Conservation (phyloP, 1,140 invertebrate genomes). For the Acromyrmex echinatior region DNA sequence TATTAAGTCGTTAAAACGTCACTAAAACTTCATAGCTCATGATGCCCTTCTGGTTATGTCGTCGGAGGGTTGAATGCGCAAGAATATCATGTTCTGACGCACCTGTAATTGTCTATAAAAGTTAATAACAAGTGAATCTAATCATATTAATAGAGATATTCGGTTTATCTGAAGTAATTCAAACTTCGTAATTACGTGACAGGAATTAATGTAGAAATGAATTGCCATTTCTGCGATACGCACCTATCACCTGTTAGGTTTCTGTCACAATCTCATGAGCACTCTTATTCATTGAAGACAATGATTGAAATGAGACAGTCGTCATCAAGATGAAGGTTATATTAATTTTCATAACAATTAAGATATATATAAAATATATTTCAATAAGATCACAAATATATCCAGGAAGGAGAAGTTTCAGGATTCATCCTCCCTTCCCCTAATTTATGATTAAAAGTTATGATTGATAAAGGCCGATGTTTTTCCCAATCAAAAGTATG, state of each 20-base stretch:
- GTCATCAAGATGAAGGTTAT: not conserved
- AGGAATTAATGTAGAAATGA: conserved; percentile 34
- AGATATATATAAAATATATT: not conserved
- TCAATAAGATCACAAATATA: no score
- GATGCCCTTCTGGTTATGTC: conserved; percentile 9
- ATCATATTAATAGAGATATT: conserved; percentile 24
- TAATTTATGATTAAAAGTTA: no score
- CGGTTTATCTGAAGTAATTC: conserved; percentile 30
- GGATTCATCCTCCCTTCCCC: no score
- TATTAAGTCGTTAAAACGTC: conserved; percentile 30
- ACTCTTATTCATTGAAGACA: not conserved
- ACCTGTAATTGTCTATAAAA: conserved; percentile 32
- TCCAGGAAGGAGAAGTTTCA: no score
- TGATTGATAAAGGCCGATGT: no score
- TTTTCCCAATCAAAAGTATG: no score
- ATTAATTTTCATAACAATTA: not conserved
- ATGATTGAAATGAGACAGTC: not conserved
- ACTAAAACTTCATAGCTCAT: conserved; percentile 29
- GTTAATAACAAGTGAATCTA: conserved; percentile 33
- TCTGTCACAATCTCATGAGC: not conserved
- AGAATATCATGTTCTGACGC: conserved; percentile 23
- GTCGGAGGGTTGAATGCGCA: conserved; percentile 20
- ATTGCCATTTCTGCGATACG: conserved; percentile 34
- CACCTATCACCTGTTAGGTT: conserved; percentile 30
- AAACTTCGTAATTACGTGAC: conserved; percentile 47